Base-by-base conservation (phyloP, 1,140 invertebrate species). In the Neodiprion lecontei region DNA sequence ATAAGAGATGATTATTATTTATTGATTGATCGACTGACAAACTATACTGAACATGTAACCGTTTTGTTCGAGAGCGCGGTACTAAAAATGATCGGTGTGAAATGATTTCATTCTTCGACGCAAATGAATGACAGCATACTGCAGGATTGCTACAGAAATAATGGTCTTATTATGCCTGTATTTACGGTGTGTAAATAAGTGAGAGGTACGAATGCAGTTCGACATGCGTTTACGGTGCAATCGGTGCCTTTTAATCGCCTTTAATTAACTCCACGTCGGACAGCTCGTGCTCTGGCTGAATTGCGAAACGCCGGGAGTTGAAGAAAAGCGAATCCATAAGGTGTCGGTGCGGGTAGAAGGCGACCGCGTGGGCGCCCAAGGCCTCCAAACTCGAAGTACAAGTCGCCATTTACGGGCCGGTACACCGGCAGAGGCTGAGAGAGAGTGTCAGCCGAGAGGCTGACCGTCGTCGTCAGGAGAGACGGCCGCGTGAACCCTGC, bases 321-420 rank as follows among this genome's bases (percentile, higher is more conserved):
- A 71, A 70, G 76, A 80, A 80, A 78, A 80, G 75, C 77, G 74
- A 78, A 76, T 76, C 76, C 68, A 72, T 23, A 71, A 50, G n/a
- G 11, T 17, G 53, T 40, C 48, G 70, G 53, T 61, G 11, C 11
- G 70, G 76, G 78, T 76, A 78, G 75, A 81, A 79, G 79, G 79
- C 79, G 82, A 61, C n/a, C 53, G 82, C 81, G 83, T 85, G 80
- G 83, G 85, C 81, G 83, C 85, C 84, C 83, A 84, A 85, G 83
- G 84, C 82, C 81, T 84, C 84, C 81, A 81, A 61, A 61, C 53
- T 17, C 53, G 53, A 61, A 61, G 53, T 61, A 61, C 53, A 17
- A 80, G 80, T 83, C 78, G 79, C 83, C 84, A 81, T 84, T 85
- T 85, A 85, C 80, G 83, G 81, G 76, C 77, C 79, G 80, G 77